A percentile compares a stretch with the other conserved stretches of the same genome.
Evolutionary conservation across 2,113 vertebrate species (phyloP).

Genomic region (Morone chrysops): DNA sequence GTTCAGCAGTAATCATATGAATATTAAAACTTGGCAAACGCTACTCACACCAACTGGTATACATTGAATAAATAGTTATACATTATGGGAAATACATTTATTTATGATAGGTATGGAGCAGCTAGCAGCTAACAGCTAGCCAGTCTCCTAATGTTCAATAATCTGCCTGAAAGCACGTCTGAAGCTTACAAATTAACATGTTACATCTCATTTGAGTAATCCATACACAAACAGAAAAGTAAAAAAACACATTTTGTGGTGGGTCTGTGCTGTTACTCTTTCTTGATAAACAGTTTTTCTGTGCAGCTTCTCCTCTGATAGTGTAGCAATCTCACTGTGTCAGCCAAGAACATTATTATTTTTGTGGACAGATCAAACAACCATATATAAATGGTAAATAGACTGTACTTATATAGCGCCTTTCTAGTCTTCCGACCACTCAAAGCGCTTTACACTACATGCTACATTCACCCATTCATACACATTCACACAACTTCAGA

Average conservation of each 20-base stretch:
- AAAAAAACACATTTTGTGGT: too few species aligned
- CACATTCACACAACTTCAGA: too few species aligned
- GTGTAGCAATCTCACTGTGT: not conserved
- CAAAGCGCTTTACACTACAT: too few species aligned
- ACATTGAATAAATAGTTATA: not conserved
- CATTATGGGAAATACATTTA: not conserved
- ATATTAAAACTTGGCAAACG: not conserved
- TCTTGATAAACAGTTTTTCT: not conserved
- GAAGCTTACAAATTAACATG: not conserved
- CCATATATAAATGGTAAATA: not conserved
- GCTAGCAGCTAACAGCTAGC: not conserved
- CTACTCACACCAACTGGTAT: not conserved
- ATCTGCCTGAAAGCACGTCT: not conserved
- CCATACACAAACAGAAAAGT: not conserved
- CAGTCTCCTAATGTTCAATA: not conserved
- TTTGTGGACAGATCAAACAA: not conserved
- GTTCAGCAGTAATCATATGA: slow-evolving; percentile 1
- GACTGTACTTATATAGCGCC: too few species aligned
- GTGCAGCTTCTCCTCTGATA: not conserved
- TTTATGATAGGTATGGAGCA: not conserved
- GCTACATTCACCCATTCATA: not conserved
- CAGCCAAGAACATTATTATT: not conserved
- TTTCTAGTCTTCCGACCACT: too few species aligned
- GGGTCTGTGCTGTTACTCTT: not conserved
- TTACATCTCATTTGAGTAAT: not conserved